phyloP scores from a whole-genome alignment of 2,113 vertebrate genomes.

The Syngnathus floridae region DNA sequence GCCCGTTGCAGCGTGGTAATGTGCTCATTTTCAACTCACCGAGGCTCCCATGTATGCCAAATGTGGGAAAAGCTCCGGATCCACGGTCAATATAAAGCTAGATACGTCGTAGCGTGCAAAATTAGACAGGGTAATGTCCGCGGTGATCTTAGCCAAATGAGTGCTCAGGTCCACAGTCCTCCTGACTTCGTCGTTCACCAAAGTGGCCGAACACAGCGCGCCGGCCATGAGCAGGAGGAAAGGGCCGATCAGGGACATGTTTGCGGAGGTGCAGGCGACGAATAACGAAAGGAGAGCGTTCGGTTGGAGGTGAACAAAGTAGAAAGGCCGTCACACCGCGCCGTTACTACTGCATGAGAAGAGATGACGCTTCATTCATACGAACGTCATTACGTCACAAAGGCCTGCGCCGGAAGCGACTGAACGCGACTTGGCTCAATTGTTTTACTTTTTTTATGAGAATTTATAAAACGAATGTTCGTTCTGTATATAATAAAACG shows the following conservation, averaged over 20 bases:
- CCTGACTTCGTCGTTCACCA: constrained; percentile 86
- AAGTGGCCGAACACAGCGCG: constrained; percentile 41
- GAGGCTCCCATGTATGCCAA: constrained; percentile 86
- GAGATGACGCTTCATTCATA: constrained; percentile 73
- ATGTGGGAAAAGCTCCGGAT: constrained; percentile 77
- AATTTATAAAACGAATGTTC: too few species aligned
- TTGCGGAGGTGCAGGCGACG: neutral
- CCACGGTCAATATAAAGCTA: constrained; percentile 79
- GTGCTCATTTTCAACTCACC: constrained; percentile 66
- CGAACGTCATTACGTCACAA: constrained; percentile 43
- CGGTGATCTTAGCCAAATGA: constrained; percentile 87
- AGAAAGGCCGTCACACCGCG: constrained; percentile 52
- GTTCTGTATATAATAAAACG: too few species aligned
- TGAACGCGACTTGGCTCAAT: neutral
- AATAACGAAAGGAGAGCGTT: neutral
- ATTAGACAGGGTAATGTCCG: constrained; percentile 80
- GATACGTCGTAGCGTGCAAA: constrained; percentile 64
- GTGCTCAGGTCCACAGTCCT: constrained; percentile 87
- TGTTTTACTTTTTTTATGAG: neutral
- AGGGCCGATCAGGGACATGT: constrained; percentile 20
- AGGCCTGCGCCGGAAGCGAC: neutral
- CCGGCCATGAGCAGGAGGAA: constrained; percentile 51
- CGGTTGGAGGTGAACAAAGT: constrained; percentile 2
- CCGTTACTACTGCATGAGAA: constrained; percentile 50
- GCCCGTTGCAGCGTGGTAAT: neutral